Evolutionary conservation across 2,113 vertebrate genomes (phyloP).

Genomic region (Pachyramphus minor): DNA sequence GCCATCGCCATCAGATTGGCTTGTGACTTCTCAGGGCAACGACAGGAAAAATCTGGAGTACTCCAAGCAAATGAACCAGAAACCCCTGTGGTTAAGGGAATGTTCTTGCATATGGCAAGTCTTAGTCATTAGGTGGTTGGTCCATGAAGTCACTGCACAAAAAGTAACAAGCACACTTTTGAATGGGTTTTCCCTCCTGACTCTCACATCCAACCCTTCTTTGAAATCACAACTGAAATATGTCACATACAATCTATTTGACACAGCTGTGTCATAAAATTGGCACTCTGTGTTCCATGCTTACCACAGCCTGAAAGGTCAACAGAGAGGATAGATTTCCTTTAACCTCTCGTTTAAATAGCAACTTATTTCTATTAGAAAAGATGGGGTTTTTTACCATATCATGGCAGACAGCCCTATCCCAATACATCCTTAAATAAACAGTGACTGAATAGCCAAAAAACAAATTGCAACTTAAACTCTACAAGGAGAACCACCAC

Average conservation of each 20-base stretch:
- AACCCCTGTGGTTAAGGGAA: not conserved
- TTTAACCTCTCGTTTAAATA: constrained; percentile 36
- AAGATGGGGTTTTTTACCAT: not conserved
- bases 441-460: not conserved
- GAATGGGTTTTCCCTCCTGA: not conserved
- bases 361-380: constrained; percentile 43
- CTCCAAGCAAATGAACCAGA: not conserved
- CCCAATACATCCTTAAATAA: constrained; percentile 32
- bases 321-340: constrained; percentile 26
- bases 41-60: not conserved
- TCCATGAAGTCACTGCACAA: not conserved
- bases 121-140: not conserved
- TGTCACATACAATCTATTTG: not conserved
- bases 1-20: not conserved
- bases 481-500: not conserved
- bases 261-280: not conserved
- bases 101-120: not conserved
- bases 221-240: not conserved
- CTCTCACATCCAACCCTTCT: not conserved
- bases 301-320: constrained; percentile 37
- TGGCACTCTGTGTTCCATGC: not conserved
- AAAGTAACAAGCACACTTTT: not conserved
- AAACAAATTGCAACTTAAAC: constrained; percentile 31
- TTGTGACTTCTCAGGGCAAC: not conserved
- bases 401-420: constrained; percentile 40